Base-by-base conservation (phyloP, 1,140 invertebrate genomes). In the Paralvinella palmiformis region DNA sequence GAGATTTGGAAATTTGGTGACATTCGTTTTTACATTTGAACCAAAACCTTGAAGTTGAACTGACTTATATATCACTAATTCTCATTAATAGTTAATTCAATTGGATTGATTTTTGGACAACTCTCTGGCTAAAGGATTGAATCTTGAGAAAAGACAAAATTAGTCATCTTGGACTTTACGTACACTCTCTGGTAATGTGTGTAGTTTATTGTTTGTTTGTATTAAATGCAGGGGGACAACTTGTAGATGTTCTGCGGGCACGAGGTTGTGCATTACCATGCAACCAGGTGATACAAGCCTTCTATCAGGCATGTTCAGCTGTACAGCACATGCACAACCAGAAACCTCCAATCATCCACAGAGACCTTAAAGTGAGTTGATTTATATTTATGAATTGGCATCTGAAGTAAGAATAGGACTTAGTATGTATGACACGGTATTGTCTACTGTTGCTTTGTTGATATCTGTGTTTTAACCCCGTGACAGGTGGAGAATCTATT, bases 251-350 rank as follows among this genome's bases (percentile, higher is more conserved):
- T 62, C 81, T 95, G 66, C 86, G 88, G 71, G 81, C 82, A 63
- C 80, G 86, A 70, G 70, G 80, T 6, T 84, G 84, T 59, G 83
- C 89, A 0, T 81, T 94, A 27, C 84, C 86, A 53, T 83, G 86
- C 52, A 85, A 89, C 52, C 86, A 89, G 70, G 87, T 97, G n/a
- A 84, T 91, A 70, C 86, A 86, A 73, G 87, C 98, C 63, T 93
- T 96, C 74, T 96, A 95, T 82, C 93, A 96, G 81, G 88, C 90
- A 59, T 91, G 90, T 68, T 85, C 85, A 67, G 91, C 94, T 31
- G 89, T 98, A 7, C 87, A 92, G 69, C 91, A 96, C 77, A 91
- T 98, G 90, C 96, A 98, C 76, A 86, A 82, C 55, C 92, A 94
- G 80, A 84, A 85, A 52, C 90, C 92, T 13, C 89, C 94, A 2